phyloP scores from a whole-genome alignment of 2,113 vertebrate species.

The Plotosus lineatus region DNA sequence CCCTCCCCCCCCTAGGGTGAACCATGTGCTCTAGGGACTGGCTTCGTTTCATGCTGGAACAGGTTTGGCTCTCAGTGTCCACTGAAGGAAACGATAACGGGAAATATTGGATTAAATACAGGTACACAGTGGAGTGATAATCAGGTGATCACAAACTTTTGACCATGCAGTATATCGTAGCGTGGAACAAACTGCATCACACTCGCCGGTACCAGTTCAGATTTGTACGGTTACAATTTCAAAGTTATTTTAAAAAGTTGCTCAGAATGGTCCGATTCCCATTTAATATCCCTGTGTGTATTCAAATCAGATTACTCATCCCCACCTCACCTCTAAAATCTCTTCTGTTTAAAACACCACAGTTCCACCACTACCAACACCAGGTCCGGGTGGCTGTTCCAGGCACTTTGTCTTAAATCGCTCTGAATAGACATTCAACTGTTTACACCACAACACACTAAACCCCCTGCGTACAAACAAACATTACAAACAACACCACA shows the following conservation, averaged over 20 bases:
- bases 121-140: neutral
- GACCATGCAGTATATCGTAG: neutral
- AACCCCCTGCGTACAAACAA: neutral
- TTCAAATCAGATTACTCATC: neutral
- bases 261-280: neutral
- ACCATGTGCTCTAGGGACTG: no score
- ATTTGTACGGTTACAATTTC: neutral
- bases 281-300: no score
- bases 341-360: slow-evolving; percentile 4
- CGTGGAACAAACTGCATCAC: slow-evolving; percentile 15
- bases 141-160: neutral
- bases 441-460: neutral
- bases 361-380: slow-evolving; percentile 18
- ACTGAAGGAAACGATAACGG: no score
- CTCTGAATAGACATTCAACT: neutral
- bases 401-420: slow-evolving; percentile 64
- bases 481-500: neutral
- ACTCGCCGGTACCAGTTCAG: neutral
- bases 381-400: slow-evolving; percentile 7
- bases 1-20: no score
- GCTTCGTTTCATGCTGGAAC: no score
- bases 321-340: neutral
- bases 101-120: no score
- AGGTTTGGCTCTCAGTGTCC: no score
- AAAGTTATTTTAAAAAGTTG: neutral